These are phyloP conservation scores for Noturus placidus DNA, from an alignment of 2,113 vertebrate species.

Conservation along the genomic window DNA sequence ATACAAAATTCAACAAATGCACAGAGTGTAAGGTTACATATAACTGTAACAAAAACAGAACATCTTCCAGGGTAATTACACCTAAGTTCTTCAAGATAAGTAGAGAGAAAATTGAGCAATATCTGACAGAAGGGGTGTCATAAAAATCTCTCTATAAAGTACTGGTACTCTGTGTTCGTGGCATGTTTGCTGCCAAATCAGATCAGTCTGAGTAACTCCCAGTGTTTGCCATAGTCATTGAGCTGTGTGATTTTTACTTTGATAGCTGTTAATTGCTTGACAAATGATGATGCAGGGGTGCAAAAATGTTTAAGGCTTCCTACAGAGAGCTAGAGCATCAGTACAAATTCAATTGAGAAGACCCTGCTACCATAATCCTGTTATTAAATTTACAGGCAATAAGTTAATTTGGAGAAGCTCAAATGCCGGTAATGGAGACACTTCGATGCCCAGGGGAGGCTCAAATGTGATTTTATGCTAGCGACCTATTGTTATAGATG, in stretches of 20 bases:
- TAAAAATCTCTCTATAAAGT: not conserved
- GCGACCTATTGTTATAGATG: slow-evolving; percentile 49
- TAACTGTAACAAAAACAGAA: not conserved
- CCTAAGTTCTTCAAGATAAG: not conserved
- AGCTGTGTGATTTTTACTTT: slow-evolving; percentile 39
- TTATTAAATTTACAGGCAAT: slow-evolving; percentile 57
- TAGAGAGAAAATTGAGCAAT: not conserved
- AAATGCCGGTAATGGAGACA: slow-evolving; percentile 59
- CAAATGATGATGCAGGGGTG: slow-evolving; percentile 45
- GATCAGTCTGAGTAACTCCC: slow-evolving; percentile 14
- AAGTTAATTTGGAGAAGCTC: slow-evolving; percentile 58
- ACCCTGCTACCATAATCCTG: slow-evolving; percentile 55
- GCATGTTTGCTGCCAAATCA: slow-evolving; percentile 25
- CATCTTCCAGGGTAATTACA: not conserved
- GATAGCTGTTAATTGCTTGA: slow-evolving; percentile 51
- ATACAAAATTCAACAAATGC: not conserved
- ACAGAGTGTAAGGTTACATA: not conserved
- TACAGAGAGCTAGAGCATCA: slow-evolving; percentile 46
- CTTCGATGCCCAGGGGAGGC: slow-evolving; percentile 46
- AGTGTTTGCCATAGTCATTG: slow-evolving; percentile 8
- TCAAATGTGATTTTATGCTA: slow-evolving; percentile 53
- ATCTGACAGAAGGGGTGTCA: not conserved
- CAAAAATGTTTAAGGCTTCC: slow-evolving; percentile 51
- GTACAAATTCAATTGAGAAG: slow-evolving; percentile 58
- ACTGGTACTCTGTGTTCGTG: not conserved